phyloP scores from a whole-genome alignment of 2,113 vertebrate species.

The Pyrgilauda ruficollis region DNA sequence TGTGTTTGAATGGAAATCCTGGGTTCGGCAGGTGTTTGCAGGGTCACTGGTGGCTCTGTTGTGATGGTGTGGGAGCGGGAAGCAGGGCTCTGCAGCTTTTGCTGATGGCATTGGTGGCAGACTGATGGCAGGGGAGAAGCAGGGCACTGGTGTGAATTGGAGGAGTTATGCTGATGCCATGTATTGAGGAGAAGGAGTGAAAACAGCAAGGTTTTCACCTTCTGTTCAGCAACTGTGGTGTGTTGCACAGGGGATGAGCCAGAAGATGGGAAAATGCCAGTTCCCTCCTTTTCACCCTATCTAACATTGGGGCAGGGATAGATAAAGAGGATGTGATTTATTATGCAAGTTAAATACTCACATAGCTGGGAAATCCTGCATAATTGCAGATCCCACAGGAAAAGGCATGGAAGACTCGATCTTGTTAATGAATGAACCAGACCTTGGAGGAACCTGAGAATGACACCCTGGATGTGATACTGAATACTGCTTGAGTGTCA shows the following conservation, averaged over 20 bases:
- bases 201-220: neutral
- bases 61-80: neutral
- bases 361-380: neutral
- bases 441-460: neutral
- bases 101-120: neutral
- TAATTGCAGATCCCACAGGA: neutral
- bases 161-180: neutral
- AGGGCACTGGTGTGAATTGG: neutral
- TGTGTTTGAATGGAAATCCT: neutral
- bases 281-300: neutral
- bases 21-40: neutral
- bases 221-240: too few species aligned
- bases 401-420: neutral
- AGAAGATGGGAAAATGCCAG: neutral
- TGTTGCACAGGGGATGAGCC: neutral
- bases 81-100: neutral
- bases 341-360: neutral
- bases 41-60: neutral
- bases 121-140: neutral
- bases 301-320: neutral
- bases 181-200: neutral
- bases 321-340: neutral
- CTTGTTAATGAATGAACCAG: neutral
- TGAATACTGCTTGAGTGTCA: neutral
- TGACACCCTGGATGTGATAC: neutral